Conservation (phyloP, 2,888 invertebrate species). For the Rugalucina vietnamica region DNA sequence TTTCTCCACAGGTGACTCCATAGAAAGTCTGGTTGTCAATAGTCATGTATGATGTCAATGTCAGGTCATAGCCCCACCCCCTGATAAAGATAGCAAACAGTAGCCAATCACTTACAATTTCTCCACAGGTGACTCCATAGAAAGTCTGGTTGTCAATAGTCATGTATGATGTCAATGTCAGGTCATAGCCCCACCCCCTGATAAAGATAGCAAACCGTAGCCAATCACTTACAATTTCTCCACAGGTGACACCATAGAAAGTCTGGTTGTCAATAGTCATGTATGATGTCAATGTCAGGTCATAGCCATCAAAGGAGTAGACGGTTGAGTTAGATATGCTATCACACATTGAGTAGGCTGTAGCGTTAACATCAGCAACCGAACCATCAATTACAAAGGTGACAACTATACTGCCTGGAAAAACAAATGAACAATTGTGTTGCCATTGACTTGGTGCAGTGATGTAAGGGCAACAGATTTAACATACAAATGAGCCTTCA, state of each 20-base stretch:
- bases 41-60: conserved; percentile 62
- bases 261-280: conserved; percentile 61
- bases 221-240: conserved; percentile 50
- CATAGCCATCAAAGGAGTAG: conserved; percentile 57
- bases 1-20: conserved; percentile 63
- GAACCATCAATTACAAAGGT: conserved; percentile 64
- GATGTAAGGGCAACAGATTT: too few relatives aligned
- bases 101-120: background rate
- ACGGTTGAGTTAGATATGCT: conserved; percentile 48
- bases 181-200: background rate
- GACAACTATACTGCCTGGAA: conserved; percentile 70
- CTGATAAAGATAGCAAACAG: background rate
- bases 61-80: conserved; percentile 51
- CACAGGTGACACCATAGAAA: conserved; percentile 68
- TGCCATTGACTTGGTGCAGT: too few relatives aligned
- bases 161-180: background rate
- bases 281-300: conserved; percentile 56
- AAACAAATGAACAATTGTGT: too few relatives aligned
- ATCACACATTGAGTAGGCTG: conserved; percentile 63
- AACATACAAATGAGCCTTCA: too few relatives aligned
- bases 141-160: background rate
- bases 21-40: conserved; percentile 62
- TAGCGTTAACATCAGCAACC: conserved; percentile 51
- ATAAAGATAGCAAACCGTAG: background rate
- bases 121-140: background rate